A percentile compares a stretch with the other conserved stretches of the same genome.
phyloP scores from a whole-genome alignment of 2,888 invertebrate species.

The Chloroclystis v-ata region DNA sequence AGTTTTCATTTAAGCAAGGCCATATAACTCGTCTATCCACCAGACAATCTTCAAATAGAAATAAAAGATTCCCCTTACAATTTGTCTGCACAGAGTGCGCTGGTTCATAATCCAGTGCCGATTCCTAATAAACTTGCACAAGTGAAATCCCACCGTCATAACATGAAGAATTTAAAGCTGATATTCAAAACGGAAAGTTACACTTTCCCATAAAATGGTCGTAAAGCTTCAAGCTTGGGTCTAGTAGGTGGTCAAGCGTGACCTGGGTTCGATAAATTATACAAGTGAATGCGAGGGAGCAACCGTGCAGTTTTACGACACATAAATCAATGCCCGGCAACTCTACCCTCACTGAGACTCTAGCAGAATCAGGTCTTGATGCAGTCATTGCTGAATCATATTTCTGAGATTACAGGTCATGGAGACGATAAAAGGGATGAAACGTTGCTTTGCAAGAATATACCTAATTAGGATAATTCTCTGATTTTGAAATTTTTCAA shows the following conservation, averaged over 20 bases:
- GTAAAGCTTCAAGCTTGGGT: constrained; percentile 36
- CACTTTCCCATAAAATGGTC: constrained; percentile 13
- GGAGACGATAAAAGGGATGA: too few species aligned
- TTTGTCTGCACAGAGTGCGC: too few species aligned
- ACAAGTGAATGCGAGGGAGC: constrained; percentile 71
- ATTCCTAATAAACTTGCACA: too few species aligned
- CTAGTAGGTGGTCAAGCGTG: constrained; percentile 62
- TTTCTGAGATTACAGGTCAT: constrained; percentile 1
- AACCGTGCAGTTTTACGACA: constrained; percentile 68
- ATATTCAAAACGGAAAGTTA: constrained; percentile 14
- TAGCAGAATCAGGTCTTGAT: constrained; percentile 40
- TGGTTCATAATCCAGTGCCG: too few species aligned
- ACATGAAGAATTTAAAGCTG: constrained; percentile 2
- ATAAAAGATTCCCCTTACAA: too few species aligned
- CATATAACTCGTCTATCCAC: too few species aligned
- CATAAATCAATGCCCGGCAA: constrained; percentile 66
- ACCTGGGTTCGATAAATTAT: constrained; percentile 65
- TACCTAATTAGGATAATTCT: too few species aligned
- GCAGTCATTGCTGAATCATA: constrained; percentile 6
- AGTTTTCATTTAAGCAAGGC: too few species aligned
- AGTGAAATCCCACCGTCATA: background rate
- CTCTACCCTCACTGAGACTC: constrained; percentile 50
- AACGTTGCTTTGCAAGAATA: too few species aligned
- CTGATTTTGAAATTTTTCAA: too few species aligned
- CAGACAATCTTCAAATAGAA: too few species aligned